Percentiles rank a stretch among this genome's conserved stretches.
These are phyloP conservation scores for Perithous albicinctus DNA, from an alignment of 2,888 invertebrate genomes.

Conservation along the genomic window DNA sequence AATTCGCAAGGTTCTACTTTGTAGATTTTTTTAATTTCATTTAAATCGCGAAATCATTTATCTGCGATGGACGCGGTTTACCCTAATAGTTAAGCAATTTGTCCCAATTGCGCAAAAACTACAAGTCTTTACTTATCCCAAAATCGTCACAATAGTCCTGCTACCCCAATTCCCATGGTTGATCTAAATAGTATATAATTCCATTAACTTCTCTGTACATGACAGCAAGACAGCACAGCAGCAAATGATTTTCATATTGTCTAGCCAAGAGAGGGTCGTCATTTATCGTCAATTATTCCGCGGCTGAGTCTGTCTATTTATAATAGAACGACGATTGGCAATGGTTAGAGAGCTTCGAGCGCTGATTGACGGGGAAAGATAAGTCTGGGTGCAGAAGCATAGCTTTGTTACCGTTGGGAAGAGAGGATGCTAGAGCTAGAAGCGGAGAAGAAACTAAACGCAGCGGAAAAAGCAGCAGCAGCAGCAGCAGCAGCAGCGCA, in stretches of 20 bases:
- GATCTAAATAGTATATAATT: neutral
- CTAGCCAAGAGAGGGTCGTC: conserved; percentile 22
- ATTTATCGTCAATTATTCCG: conserved; percentile 24
- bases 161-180: neutral
- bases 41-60: no score
- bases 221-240: neutral
- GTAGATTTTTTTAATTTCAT: no score
- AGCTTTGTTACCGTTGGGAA: neutral
- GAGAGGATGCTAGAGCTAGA: conserved; percentile 15
- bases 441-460: conserved; percentile 17
- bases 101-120: no score
- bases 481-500: neutral
- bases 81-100: no score
- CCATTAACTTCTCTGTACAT: neutral
- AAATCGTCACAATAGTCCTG: neutral
- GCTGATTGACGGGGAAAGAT: conserved; percentile 38
- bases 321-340: conserved; percentile 29
- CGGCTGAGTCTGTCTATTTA: conserved; percentile 22
- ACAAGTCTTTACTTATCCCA: neutral
- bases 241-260: conserved; percentile 7
- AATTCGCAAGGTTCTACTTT: no score
- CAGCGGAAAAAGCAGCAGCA: conserved; percentile 25
- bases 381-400: conserved; percentile 15
- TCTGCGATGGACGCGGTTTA: no score
- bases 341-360: conserved; percentile 16